These are phyloP conservation scores for Pogoniulus pusillus DNA, from an alignment of 2,797 vertebrate genomes.

Conservation along the genomic window DNA sequence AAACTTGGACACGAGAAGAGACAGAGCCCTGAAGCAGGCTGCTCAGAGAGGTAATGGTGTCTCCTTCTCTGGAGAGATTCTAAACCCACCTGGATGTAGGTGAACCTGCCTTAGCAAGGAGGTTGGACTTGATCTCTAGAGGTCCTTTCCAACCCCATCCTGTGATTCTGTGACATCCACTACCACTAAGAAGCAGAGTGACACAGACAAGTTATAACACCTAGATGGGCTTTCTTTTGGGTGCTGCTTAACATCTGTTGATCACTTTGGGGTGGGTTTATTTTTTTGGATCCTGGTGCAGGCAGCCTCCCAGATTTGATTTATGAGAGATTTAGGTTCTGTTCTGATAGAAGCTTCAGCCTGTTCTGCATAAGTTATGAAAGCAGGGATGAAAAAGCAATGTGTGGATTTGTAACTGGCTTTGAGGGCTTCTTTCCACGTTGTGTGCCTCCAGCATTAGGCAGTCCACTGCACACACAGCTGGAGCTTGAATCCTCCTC, in stretches of 20 bases:
- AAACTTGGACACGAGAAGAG: too few species aligned
- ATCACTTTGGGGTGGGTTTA: background rate
- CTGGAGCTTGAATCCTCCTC: background rate
- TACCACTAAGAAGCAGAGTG: background rate
- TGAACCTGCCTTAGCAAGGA: background rate
- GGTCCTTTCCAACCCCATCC: background rate
- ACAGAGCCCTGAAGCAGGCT: too few species aligned
- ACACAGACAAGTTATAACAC: background rate
- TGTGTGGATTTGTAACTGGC: slow-evolving; percentile 48
- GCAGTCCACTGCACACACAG: slow-evolving; percentile 30
- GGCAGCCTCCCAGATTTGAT: slow-evolving; percentile 1
- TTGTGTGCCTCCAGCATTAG: slow-evolving; percentile 46
- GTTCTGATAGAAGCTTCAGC: slow-evolving; percentile 44
- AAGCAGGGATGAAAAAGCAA: slow-evolving; percentile 53
- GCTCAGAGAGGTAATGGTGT: too few species aligned
- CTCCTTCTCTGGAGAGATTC: too few species aligned
- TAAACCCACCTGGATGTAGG: too few species aligned
- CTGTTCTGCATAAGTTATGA: slow-evolving; percentile 62
- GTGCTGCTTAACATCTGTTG: background rate
- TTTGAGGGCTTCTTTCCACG: slow-evolving; percentile 52
- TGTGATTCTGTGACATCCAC: background rate
- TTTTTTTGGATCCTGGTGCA: background rate
- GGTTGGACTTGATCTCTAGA: background rate
- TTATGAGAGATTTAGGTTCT: slow-evolving; percentile 24
- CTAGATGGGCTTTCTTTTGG: background rate